These are phyloP conservation scores for Amphiduros pacificus DNA, from an alignment of 2,888 invertebrate species.

Conservation along the genomic window DNA sequence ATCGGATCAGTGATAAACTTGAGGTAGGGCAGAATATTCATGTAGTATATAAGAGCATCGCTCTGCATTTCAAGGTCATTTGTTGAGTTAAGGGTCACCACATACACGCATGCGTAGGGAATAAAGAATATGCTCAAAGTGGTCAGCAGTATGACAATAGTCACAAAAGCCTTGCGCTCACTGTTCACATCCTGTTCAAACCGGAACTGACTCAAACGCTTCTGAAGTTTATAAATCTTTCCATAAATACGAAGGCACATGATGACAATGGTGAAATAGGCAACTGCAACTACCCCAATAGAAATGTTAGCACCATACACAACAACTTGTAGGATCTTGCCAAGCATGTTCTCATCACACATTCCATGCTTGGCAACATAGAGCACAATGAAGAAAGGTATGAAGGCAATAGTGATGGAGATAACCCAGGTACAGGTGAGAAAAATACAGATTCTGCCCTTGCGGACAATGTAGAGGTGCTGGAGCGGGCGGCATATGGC, in stretches of 20 bases:
- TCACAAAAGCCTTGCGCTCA: constrained; percentile 29
- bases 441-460: constrained; percentile 13
- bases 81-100: constrained; percentile 17
- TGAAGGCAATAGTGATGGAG: constrained; percentile 7
- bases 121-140: constrained; percentile 26
- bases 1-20: constrained; percentile 32
- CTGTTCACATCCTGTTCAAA: constrained; percentile 24
- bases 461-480: constrained; percentile 18
- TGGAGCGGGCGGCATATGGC: constrained; percentile 29
- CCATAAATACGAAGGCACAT: constrained; percentile 26
- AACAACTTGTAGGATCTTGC: constrained; percentile 15
- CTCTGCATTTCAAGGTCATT: constrained; percentile 9
- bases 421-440: constrained; percentile 19
- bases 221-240: constrained; percentile 23
- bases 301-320: constrained; percentile 19
- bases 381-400: constrained; percentile 15
- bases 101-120: constrained; percentile 24
- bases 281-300: constrained; percentile 14
- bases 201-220: constrained; percentile 27
- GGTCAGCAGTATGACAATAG: constrained; percentile 26
- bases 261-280: constrained; percentile 22
- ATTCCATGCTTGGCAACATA: neutral
- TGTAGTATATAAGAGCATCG: constrained; percentile 26
- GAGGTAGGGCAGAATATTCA: constrained; percentile 29
- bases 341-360: constrained; percentile 6